phyloP scores from a whole-genome alignment of 2,888 invertebrate species.

The Drosophila mimica region DNA sequence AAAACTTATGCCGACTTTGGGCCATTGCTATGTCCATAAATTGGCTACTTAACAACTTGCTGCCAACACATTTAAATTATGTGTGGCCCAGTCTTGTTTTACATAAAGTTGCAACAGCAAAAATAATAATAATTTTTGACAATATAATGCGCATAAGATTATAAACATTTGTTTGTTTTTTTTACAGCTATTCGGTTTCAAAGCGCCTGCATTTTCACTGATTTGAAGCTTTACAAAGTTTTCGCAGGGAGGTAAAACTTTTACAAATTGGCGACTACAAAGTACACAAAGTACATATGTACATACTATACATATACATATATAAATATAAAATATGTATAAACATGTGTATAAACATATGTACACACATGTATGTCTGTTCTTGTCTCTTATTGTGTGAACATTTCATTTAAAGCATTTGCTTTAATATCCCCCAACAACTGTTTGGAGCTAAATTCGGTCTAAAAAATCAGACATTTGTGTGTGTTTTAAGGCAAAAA shows the following conservation, averaged over 20 bases:
- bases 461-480: background rate
- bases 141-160: slow-evolving; percentile 48
- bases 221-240: slow-evolving; percentile 45
- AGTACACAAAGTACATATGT: background rate
- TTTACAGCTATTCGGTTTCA: background rate
- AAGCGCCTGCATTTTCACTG: slow-evolving; percentile 30
- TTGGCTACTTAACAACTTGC: slow-evolving; percentile 49
- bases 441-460: background rate
- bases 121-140: slow-evolving; percentile 12
- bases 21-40: slow-evolving; percentile 35
- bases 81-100: slow-evolving; percentile 18
- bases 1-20: slow-evolving; percentile 4
- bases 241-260: slow-evolving; percentile 9
- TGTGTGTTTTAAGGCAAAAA: background rate
- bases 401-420: background rate
- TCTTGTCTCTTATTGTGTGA: background rate
- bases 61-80: slow-evolving; percentile 13
- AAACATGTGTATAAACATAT: background rate
- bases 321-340: background rate
- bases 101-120: slow-evolving; percentile 21
- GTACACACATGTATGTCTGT: background rate
- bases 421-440: background rate
- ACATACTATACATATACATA: background rate
- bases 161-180: slow-evolving; percentile 15
- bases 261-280: slow-evolving; percentile 2